Base-by-base conservation (phyloP, 2,888 invertebrate genomes). In the Strigamia maritima region DNA sequence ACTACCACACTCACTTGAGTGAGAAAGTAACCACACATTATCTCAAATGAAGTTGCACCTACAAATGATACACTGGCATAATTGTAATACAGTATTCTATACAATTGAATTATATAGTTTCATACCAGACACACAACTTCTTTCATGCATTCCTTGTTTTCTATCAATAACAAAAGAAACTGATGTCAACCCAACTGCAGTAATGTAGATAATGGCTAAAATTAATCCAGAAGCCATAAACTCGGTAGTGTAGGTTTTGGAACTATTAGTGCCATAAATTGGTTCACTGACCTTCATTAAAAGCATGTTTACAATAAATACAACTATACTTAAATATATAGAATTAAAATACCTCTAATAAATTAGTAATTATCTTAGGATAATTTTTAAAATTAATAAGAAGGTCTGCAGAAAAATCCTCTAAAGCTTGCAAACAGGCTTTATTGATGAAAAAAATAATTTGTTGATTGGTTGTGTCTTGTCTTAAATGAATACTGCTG, bases 191-290 rank as follows among this genome's bases (percentile, higher is more conserved):
- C 97, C 97, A 10, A 96, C 95, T 77, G 97, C 96, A 88, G 97
- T 90, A 90, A 97, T 96, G 89, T 96, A 97, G 2, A 96, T 95
- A 86, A 97, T 96, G 65, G 96, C 97, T 88, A 77, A 87, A 83
- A 97, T 95, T 81, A 97, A 95, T 82, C 97, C 97, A 70, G 97
- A 97, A 14, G 97, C 97, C 80, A 97, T 97, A 87, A 97, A 97
- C 86, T 97, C 95, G 0, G 95, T 96, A 2, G 31, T 31, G 31
- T 31, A 31, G 31, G 31, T 31, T 31, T 31, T 31, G 7, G 2
- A 2, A 31, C 7, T 7, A 31, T 31, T 31, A 7, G 31, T 31
- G 31, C 31, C 31, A 31, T 31, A 31, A 31, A 31, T 31, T 31
- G 31, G 31, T 7, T 31, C 31, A 31, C 31, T 7, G 7, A 31